Conservation (phyloP, 2,888 invertebrate species). For the Iphiclides podalirius region DNA sequence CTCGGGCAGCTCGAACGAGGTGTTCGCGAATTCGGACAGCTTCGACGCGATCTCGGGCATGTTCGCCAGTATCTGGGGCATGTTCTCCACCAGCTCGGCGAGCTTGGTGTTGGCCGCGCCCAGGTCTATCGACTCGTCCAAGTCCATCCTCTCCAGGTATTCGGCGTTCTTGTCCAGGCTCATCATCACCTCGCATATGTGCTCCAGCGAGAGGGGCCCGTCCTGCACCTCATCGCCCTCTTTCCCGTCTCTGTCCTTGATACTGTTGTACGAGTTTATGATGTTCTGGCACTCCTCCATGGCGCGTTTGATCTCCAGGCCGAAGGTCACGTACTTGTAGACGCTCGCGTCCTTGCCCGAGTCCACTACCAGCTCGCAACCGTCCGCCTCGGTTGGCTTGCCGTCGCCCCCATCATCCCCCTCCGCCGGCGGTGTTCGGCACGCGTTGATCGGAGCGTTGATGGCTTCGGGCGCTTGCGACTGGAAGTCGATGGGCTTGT, state of each 20-base stretch:
- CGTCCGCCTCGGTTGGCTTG: constrained; percentile 29
- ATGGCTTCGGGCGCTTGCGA: constrained; percentile 44
- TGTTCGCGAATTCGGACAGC: constrained; percentile 60
- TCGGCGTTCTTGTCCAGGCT: constrained; percentile 62
- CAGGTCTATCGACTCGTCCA: constrained; percentile 50
- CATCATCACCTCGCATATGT: constrained; percentile 70
- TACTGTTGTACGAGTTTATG: constrained; percentile 63
- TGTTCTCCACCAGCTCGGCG: constrained; percentile 61
- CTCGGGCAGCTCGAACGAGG: constrained; percentile 63
- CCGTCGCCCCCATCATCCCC: constrained; percentile 26
- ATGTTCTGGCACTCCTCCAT: constrained; percentile 75
- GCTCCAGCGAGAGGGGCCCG: constrained; percentile 54
- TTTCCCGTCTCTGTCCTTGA: constrained; percentile 45
- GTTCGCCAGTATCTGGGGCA: constrained; percentile 69
- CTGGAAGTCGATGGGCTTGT: constrained; percentile 41
- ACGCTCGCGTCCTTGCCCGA: constrained; percentile 52
- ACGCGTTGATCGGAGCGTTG: constrained; percentile 52
- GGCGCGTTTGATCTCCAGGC: constrained; percentile 68
- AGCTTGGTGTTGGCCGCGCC: constrained; percentile 54
- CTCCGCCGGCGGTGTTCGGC: constrained; percentile 26
- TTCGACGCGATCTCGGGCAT: constrained; percentile 69
- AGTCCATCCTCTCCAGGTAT: constrained; percentile 56
- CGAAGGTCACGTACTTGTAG: constrained; percentile 64
- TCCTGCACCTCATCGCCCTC: constrained; percentile 40
- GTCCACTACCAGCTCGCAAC: constrained; percentile 28